Percentiles rank a stretch among this genome's conserved stretches.
Conservation (phyloP, 1,140 invertebrate genomes). For the Antheraea pernyi region DNA sequence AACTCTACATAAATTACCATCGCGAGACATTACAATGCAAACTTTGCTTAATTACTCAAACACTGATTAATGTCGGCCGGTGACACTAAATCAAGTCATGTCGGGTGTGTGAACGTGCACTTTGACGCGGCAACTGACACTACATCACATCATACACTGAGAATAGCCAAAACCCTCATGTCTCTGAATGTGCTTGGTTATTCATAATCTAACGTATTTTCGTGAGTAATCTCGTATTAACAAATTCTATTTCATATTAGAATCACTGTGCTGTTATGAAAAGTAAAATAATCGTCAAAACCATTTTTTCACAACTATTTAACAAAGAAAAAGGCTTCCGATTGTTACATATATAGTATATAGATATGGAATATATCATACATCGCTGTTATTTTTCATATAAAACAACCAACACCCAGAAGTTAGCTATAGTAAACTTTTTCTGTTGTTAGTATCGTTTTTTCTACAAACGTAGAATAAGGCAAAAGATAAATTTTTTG, state of each 20-base stretch:
- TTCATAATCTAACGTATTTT: background rate
- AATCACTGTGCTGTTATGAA: too few relatives aligned
- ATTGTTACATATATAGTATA: too few relatives aligned
- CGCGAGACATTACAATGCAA: background rate
- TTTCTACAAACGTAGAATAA: too few relatives aligned
- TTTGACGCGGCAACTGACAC: background rate
- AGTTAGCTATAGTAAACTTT: too few relatives aligned
- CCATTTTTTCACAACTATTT: too few relatives aligned
- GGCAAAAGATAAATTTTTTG: too few relatives aligned
- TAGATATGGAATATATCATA: too few relatives aligned
- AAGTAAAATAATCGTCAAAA: too few relatives aligned
- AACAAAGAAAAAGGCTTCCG: too few relatives aligned
- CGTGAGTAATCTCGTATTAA: background rate
- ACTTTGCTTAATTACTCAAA: constrained; percentile 1
- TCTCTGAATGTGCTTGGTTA: background rate
- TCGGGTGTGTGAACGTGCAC: background rate
- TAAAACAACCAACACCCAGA: too few relatives aligned
- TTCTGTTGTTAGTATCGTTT: too few relatives aligned
- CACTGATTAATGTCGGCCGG: background rate
- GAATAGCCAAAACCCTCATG: background rate
- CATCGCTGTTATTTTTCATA: too few relatives aligned
- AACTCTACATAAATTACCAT: background rate
- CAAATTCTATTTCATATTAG: background rate
- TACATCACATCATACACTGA: background rate
- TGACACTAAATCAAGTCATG: background rate